Evolutionary conservation across 30 jellyfish, hydroid and myxozoan genomes (phyloP).

Genomic region (Rhopilema esculentum): DNA sequence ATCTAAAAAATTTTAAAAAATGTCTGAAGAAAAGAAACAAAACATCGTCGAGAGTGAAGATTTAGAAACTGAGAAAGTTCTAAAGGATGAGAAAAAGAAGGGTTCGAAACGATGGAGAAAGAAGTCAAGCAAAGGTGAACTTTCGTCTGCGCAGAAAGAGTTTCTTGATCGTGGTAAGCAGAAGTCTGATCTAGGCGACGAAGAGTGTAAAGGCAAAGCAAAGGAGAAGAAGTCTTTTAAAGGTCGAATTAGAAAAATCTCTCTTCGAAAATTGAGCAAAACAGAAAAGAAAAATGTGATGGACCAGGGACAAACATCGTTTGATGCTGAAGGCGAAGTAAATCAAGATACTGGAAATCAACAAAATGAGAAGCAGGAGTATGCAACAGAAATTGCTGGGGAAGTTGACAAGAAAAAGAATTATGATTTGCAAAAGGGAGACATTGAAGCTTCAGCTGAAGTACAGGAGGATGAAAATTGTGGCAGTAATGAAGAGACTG

Average conservation of each 20-base stretch:
- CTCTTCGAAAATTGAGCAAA: slow-evolving; percentile 41
- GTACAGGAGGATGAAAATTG: slow-evolving; percentile 7
- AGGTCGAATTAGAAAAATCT: slow-evolving; percentile 42
- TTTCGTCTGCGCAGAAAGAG: slow-evolving; percentile 26
- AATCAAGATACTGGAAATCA: background rate
- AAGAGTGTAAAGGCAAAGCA: slow-evolving; percentile 5
- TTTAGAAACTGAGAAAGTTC: background rate
- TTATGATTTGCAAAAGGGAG: background rate
- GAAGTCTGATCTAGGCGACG: slow-evolving; percentile 6
- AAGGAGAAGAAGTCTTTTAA: slow-evolving; percentile 47
- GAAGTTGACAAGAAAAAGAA: background rate
- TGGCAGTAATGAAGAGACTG: background rate
- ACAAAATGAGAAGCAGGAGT: background rate
- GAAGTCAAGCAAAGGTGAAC: slow-evolving; percentile 41
- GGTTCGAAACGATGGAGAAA: slow-evolving; percentile 60
- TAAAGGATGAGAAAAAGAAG: slow-evolving; percentile 31
- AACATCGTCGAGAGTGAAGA: background rate
- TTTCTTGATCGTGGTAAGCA: slow-evolving; percentile 15
- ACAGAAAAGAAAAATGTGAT: slow-evolving; percentile 17
- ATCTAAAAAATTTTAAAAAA: background rate
- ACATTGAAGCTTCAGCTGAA: background rate
- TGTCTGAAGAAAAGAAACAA: slow-evolving; percentile 1
- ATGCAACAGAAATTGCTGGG: background rate
- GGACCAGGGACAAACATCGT: background rate
- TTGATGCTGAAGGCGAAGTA: background rate